A percentile compares a stretch with the other conserved stretches of the same genome.
These are phyloP conservation scores for Thera britannica DNA, from an alignment of 2,888 invertebrate species.

Conservation along the genomic window DNA sequence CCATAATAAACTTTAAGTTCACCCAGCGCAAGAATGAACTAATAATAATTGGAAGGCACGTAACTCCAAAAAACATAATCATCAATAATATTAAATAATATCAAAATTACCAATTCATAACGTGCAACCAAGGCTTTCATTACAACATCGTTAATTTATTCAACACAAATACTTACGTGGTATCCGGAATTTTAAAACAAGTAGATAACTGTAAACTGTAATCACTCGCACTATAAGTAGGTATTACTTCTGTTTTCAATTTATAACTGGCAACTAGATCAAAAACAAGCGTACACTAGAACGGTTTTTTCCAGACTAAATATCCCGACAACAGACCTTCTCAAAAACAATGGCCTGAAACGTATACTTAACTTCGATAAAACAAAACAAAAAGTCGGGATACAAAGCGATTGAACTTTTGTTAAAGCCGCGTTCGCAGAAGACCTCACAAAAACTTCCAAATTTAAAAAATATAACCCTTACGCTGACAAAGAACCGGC, in stretches of 20 bases:
- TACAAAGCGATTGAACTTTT: conserved; percentile 76
- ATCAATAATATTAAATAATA: not conserved
- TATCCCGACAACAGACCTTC: conserved; percentile 63
- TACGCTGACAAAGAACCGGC: conserved; percentile 65
- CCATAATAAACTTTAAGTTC: too few relatives aligned
- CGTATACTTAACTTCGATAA: conserved; percentile 81
- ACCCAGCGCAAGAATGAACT: too few relatives aligned
- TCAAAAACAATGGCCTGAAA: conserved; percentile 77
- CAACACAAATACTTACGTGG: conserved; percentile 9
- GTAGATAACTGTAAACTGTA: conserved; percentile 2
- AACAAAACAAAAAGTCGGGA: conserved; percentile 75
- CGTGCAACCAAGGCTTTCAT: not conserved
- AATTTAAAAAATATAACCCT: conserved; percentile 75
- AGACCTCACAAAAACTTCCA: conserved; percentile 67
- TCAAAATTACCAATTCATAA: not conserved
- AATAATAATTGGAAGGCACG: too few relatives aligned
- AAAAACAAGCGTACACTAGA: conserved; percentile 71
- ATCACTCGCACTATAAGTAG: conserved; percentile 8
- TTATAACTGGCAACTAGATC: conserved; percentile 34
- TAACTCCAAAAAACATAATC: too few relatives aligned
- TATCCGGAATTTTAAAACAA: conserved; percentile 1
- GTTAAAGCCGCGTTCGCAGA: conserved; percentile 78
- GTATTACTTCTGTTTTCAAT: conserved; percentile 7
- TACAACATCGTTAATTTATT: not conserved
- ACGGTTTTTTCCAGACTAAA: conserved; percentile 82